Evolutionary conservation across 2,888 invertebrate species (phyloP).

Genomic region (Stenotaenia linearis): DNA sequence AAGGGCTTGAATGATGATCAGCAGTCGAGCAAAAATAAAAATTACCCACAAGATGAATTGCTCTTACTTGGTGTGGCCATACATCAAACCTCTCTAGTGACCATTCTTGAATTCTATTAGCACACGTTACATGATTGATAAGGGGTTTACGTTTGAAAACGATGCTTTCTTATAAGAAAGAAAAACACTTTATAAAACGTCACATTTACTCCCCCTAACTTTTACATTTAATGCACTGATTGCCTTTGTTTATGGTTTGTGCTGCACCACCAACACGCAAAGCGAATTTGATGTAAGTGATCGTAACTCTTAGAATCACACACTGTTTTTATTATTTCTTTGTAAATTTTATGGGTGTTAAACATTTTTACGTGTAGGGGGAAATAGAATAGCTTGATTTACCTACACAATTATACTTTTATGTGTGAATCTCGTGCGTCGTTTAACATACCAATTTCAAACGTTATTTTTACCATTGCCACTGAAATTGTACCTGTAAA

Average conservation of each 20-base stretch:
- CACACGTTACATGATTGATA: constrained; percentile 6
- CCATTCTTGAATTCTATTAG: constrained; percentile 19
- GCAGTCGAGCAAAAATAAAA: constrained; percentile 6
- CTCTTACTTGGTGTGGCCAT: not conserved
- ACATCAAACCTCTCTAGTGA: constrained; percentile 2
- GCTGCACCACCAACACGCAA: not conserved
- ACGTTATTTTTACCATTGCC: not conserved
- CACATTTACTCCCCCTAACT: not conserved
- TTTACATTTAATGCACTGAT: constrained; percentile 11
- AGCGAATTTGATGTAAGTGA: not conserved
- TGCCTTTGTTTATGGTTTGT: not conserved
- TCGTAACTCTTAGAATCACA: not conserved
- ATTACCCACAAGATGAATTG: not conserved
- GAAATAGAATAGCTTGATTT: not conserved
- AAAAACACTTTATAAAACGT: not conserved
- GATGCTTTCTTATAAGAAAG: not conserved
- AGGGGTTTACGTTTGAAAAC: not conserved
- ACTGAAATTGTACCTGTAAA: not conserved
- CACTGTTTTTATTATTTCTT: not conserved
- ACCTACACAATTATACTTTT: not conserved
- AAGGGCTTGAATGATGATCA: constrained; percentile 19
- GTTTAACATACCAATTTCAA: not conserved
- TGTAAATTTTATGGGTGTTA: constrained; percentile 7
- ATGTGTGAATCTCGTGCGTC: not conserved
- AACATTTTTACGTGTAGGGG: not conserved